Base-by-base conservation (phyloP, 2,113 vertebrate species). In the Callipepla squamata region DNA sequence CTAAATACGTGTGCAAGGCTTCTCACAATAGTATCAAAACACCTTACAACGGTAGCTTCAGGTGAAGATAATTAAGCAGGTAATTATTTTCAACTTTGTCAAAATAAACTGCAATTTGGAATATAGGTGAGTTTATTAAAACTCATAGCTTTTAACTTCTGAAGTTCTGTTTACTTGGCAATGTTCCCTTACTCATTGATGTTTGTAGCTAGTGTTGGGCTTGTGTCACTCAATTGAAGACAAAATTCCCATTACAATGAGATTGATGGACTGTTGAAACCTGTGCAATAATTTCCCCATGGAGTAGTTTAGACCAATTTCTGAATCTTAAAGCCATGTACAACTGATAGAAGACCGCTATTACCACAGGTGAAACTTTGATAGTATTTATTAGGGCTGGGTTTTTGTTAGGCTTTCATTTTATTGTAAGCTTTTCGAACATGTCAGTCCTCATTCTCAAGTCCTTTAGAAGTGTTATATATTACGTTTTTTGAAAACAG, bases 61-160 rank as follows among this genome's bases (percentile, higher is more conserved):
- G 14, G 2, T 59, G 36, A 89, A 85, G 32, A 7, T 51, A 91
- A 94, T 96, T 89, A 96, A 85, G 44, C 22, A 70, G 28, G 63
- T 63, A 95, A 93, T 91, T 92, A 89, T 91, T 96, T 93, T 85
- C 79, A 89, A 22, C 68, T 94, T 83, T 93, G 50, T 93, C 61
- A 91, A 92, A 96, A 92, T 89, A 93, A 94, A 78, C 47, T 63
- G 63, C 45, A 89, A 34, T 95, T 92, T 92, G 82, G 68, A 96
- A 86, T 88, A 59, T 23, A 10, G 26, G 79, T 85, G 62, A 88
- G 34, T 87, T 83, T 95, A 95, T 94, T 95, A 94, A 93, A 95
- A 59, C 68, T 58, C 76, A 70, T 80, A 1, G 5, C 32, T 67
- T 90, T 93, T 95, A 85, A 58, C 72, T 76, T 90, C 88, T 80